Percentiles rank a stretch among this genome's conserved stretches.
These are phyloP conservation scores for Morelia viridis DNA, from an alignment of 2,797 vertebrate species.

Conservation along the genomic window DNA sequence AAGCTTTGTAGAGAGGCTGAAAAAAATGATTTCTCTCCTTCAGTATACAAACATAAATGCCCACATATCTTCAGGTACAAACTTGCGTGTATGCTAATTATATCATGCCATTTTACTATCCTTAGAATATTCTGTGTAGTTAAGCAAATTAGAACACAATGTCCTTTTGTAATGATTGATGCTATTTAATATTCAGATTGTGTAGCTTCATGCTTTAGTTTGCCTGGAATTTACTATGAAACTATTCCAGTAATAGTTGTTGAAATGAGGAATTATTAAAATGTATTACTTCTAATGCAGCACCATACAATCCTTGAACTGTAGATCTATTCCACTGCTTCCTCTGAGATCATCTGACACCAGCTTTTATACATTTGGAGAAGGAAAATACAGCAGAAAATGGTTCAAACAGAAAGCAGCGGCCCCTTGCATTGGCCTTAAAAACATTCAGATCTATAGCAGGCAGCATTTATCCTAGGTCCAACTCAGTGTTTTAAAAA, in stretches of 20 bases:
- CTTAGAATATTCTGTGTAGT: background rate
- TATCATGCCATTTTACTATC: background rate
- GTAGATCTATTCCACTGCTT: background rate
- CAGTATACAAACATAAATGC: background rate
- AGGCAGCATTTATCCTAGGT: background rate
- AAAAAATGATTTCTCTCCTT: background rate
- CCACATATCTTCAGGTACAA: background rate
- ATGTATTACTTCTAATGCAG: conserved; percentile 3
- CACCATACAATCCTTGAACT: background rate
- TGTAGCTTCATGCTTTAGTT: background rate
- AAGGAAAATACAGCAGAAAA: background rate
- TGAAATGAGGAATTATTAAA: conserved; percentile 23
- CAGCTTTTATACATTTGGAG: background rate
- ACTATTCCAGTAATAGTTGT: conserved; percentile 24
- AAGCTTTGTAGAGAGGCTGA: background rate
- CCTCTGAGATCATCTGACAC: background rate
- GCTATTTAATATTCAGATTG: conserved; percentile 18
- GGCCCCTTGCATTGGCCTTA: background rate
- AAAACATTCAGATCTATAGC: background rate
- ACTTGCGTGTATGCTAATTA: background rate
- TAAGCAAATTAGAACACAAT: conserved; percentile 15
- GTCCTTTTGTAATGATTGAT: conserved; percentile 19
- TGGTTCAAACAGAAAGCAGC: background rate
- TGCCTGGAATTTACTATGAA: conserved; percentile 20
- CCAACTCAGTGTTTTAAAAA: background rate